phyloP scores from a whole-genome alignment of 2,113 vertebrate species.

The Dipodomys ordii region DNA sequence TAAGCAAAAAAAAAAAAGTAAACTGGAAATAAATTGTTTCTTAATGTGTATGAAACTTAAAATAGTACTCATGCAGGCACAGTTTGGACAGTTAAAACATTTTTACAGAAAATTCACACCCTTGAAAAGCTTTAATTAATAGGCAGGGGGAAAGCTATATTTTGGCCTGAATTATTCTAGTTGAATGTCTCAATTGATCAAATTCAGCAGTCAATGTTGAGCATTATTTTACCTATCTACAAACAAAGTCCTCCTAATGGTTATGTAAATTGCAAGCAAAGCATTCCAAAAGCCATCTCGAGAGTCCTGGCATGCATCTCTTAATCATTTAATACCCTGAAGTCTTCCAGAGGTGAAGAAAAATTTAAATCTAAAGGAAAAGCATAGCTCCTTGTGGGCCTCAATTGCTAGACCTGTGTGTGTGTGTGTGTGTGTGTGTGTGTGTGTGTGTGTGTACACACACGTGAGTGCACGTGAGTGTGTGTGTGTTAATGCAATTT shows the following conservation, averaged over 20 bases:
- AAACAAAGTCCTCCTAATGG: slow-evolving; percentile 40
- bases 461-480: no score
- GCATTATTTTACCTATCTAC: slow-evolving; percentile 34
- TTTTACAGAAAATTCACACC: slow-evolving; percentile 30
- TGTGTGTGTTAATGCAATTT: neutral
- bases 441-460: no score
- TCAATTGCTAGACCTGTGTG: neutral
- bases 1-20: neutral
- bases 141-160: neutral
- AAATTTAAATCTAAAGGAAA: slow-evolving; percentile 53
- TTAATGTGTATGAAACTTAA: neutral
- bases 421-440: no score
- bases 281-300: neutral
- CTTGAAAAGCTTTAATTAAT: slow-evolving; percentile 37
- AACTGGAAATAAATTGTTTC: neutral
- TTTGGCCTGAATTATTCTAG: slow-evolving; percentile 24
- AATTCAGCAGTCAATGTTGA: slow-evolving; percentile 34
- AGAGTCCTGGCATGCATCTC: neutral
- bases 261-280: slow-evolving; percentile 14
- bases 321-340: slow-evolving; percentile 35
- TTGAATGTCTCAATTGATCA: slow-evolving; percentile 43
- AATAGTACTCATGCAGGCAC: neutral
- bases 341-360: slow-evolving; percentile 24
- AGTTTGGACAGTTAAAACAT: neutral
- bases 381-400: neutral